Conservation (phyloP, 2,113 vertebrate species). For the Girardinichthys multiradiatus region DNA sequence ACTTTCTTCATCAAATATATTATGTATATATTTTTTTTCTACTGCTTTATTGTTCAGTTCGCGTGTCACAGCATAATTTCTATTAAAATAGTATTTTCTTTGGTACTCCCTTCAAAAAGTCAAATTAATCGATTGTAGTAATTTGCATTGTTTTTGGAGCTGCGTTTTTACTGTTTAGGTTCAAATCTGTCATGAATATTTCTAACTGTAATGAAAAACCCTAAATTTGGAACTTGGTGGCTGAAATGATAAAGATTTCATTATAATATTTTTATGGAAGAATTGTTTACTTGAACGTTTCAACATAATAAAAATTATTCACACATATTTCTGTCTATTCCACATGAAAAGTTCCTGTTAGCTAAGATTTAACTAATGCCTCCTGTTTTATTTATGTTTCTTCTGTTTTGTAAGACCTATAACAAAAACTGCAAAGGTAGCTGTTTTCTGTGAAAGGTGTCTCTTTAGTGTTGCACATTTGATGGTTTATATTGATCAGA, state of each 20-base stretch:
- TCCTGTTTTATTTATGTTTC: no score
- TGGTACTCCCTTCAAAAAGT: neutral
- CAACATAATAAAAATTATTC: no score
- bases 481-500: no score
- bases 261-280: neutral
- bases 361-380: no score
- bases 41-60: slow-evolving; percentile 13
- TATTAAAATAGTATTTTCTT: slow-evolving; percentile 4
- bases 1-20: neutral
- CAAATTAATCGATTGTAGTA: slow-evolving; percentile 7
- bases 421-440: no score
- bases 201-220: neutral
- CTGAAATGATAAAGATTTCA: no score
- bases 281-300: neutral
- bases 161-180: neutral
- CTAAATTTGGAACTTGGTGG: neutral
- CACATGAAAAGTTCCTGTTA: no score
- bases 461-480: no score
- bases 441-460: no score
- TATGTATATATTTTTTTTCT: slow-evolving; percentile 6
- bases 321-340: no score
- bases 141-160: slow-evolving; percentile 6
- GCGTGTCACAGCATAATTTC: neutral
- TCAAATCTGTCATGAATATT: neutral
- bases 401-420: no score